phyloP scores from a whole-genome alignment of 2,888 invertebrate genomes.

The Brenthis hecate region DNA sequence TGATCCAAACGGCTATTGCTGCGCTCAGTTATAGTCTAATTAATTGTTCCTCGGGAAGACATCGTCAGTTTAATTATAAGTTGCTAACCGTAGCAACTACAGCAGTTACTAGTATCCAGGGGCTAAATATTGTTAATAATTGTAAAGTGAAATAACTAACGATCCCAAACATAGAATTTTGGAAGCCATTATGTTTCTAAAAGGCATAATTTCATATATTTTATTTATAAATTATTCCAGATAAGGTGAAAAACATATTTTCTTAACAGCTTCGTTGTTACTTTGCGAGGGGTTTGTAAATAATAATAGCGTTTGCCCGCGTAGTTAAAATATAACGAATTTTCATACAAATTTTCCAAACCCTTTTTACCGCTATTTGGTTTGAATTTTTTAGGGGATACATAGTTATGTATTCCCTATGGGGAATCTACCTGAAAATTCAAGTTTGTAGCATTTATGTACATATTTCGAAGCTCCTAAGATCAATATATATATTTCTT shows the following conservation, averaged over 20 bases:
- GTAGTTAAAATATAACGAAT: too few relatives aligned
- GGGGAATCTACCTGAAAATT: too few relatives aligned
- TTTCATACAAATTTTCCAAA: too few relatives aligned
- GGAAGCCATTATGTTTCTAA: not conserved
- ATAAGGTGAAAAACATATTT: too few relatives aligned
- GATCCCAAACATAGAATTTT: constrained; percentile 10
- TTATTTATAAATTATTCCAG: not conserved
- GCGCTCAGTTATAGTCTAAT: constrained; percentile 61
- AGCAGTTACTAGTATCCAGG: constrained; percentile 21
- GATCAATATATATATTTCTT: not conserved
- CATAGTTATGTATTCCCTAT: too few relatives aligned
- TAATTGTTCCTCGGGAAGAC: constrained; percentile 62
- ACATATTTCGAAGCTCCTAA: too few relatives aligned
- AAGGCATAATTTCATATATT: not conserved
- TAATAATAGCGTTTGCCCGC: too few relatives aligned
- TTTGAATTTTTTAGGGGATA: too few relatives aligned
- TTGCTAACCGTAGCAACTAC: constrained; percentile 45
- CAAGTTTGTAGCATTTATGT: too few relatives aligned
- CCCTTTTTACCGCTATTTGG: too few relatives aligned
- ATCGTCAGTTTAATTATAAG: constrained; percentile 68
- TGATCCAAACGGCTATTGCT: constrained; percentile 55
- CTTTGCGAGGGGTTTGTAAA: too few relatives aligned
- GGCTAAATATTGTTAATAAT: constrained; percentile 29
- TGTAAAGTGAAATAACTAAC: constrained; percentile 24
- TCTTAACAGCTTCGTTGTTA: too few relatives aligned